Conservation (phyloP, 2,888 invertebrate species). For the Portevinia maculata region DNA sequence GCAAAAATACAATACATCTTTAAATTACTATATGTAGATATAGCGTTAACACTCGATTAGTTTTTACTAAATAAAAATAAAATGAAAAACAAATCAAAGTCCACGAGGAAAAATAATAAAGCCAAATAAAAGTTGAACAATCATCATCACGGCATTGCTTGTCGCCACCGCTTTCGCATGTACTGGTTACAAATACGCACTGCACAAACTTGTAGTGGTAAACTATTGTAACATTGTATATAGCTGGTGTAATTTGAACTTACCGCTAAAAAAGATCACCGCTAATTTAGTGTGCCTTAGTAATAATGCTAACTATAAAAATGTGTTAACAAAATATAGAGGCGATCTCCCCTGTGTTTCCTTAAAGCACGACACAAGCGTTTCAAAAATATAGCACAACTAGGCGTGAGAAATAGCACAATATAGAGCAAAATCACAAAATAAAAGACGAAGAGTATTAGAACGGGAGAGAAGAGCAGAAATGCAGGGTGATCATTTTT, state of each 20-base stretch:
- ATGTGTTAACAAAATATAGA: conserved; percentile 17
- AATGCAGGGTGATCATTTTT: neutral
- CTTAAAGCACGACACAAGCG: conserved; percentile 9
- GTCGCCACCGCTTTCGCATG: neutral
- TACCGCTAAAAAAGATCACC: conserved; percentile 36
- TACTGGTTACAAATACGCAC: neutral
- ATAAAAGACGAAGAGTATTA: conserved; percentile 10
- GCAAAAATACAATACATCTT: conserved; percentile 27
- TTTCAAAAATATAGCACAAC: conserved; percentile 12
- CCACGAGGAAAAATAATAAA: conserved; percentile 41
- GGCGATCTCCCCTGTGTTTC: conserved; percentile 7
- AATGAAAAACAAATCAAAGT: conserved; percentile 58
- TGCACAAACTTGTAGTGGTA: no score
- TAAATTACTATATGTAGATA: conserved; percentile 4
- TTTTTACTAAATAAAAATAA: neutral
- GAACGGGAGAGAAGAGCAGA: conserved; percentile 5
- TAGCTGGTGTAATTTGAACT: conserved; percentile 11
- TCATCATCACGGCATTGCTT: conserved; percentile 26
- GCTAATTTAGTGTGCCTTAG: conserved; percentile 36
- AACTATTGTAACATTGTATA: neutral
- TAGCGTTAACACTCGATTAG: neutral
- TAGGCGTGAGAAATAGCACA: conserved; percentile 9
- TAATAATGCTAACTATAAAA: conserved; percentile 7
- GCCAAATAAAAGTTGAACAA: conserved; percentile 34
- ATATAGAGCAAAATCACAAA: neutral